Conservation (phyloP, 2,113 vertebrate genomes). For the Aegotheles bennettii region DNA sequence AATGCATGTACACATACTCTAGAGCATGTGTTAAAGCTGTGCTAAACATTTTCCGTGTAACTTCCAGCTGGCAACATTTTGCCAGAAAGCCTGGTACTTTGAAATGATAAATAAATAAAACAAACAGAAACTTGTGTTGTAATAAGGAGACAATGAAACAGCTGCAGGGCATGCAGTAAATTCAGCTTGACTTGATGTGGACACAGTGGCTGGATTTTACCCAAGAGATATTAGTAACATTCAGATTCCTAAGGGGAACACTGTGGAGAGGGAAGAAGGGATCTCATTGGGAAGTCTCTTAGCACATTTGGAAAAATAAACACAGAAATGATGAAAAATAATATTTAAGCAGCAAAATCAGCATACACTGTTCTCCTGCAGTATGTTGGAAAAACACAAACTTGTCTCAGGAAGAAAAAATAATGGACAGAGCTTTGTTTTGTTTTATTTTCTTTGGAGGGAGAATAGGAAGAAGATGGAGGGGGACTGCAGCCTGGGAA, state of each 20-base stretch:
- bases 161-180: conserved; percentile 44
- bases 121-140: conserved; percentile 39
- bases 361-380: background rate
- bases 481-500: background rate
- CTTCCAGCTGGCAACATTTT: conserved; percentile 59
- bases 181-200: conserved; percentile 43
- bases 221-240: conserved; percentile 36
- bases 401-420: background rate
- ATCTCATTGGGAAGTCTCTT: conserved; percentile 47
- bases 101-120: conserved; percentile 47
- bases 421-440: background rate
- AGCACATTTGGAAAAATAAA: conserved; percentile 60
- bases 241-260: conserved; percentile 21
- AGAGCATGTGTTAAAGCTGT: conserved; percentile 28
- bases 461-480: background rate
- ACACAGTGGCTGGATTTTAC: conserved; percentile 50
- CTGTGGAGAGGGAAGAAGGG: background rate
- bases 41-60: conserved; percentile 51
- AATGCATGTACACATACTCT: conserved; percentile 18
- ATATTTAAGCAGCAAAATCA: conserved; percentile 54
- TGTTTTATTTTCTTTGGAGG: background rate
- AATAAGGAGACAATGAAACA: conserved; percentile 23
- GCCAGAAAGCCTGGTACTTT: background rate
- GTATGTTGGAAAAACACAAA: background rate
- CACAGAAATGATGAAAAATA: conserved; percentile 38